Percentiles rank a stretch among this genome's conserved stretches.
These are phyloP conservation scores for Potamilus streckersoni DNA, from an alignment of 1,140 invertebrate genomes.

Conservation along the genomic window DNA sequence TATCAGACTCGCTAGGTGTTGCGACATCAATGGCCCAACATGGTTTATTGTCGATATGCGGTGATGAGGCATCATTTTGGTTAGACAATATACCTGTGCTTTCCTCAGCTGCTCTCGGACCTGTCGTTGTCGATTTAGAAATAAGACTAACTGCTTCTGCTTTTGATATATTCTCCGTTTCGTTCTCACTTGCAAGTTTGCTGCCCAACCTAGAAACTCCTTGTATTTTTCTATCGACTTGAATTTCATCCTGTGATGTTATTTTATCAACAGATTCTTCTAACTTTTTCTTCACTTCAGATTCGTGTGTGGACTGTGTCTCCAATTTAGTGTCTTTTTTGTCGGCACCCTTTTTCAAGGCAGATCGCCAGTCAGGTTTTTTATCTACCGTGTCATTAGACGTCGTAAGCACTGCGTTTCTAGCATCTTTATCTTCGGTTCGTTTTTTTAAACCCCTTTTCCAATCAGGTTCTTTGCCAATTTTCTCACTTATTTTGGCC, in stretches of 20 bases:
- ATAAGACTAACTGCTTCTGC: neutral
- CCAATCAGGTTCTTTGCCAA: neutral
- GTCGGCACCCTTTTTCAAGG: neutral
- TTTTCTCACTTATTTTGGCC: conserved; percentile 16
- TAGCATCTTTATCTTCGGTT: neutral
- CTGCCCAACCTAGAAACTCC: conserved; percentile 3
- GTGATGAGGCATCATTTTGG: no score
- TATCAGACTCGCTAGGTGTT: no score
- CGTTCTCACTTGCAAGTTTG: conserved; percentile 7
- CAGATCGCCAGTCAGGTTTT: neutral
- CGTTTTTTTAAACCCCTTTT: conserved; percentile 11
- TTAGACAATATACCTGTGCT: no score
- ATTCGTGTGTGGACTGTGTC: neutral
- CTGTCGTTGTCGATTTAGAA: neutral
- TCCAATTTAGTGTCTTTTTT: conserved; percentile 3
- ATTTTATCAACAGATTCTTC: neutral
- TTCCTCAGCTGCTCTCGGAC: neutral
- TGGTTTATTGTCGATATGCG: no score
- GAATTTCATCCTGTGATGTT: neutral
- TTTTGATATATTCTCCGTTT: conserved; percentile 5
- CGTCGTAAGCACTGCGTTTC: conserved; percentile 2
- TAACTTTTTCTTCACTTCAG: neutral
- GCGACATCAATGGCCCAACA: no score
- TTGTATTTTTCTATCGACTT: neutral
- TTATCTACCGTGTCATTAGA: conserved; percentile 2